Base-by-base conservation (phyloP, 2,888 invertebrate species). In the Cataglyphis rosenhaueri region DNA sequence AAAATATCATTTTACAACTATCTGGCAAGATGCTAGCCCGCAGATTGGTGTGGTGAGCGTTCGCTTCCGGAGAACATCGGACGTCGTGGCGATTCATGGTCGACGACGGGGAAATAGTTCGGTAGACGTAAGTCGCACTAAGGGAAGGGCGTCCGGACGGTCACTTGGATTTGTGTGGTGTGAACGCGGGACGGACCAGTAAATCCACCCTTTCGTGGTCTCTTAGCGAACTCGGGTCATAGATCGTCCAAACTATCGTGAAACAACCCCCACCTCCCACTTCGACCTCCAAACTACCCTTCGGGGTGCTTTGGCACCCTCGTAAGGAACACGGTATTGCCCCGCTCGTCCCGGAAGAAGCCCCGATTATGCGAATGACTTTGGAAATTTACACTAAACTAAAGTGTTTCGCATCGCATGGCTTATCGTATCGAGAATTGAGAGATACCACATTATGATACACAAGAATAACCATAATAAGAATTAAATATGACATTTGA, bases 141-240 rank as follows among this genome's bases (percentile, higher is more conserved):
- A 38, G 75, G 85, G 91, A 88, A 86, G 82, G 84, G 79, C 83
- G 57, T 73, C 68, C 85, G 91, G 92, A 87, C 93, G 94, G 94
- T 94, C 94, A 94, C 94, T 94, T 94, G 93, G 91, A 94, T 94
- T 94, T 94, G 94, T 94, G 94, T 94, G 93, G 94, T 94, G 94
- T 93, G 93, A 94, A 94, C 92, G 93, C 91, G 88, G 91, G 91
- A 91, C 92, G 92, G 92, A 93, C 94, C 92, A 93, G 94, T 94
- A 94, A 94, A 94, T 94, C 93, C 94, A 92, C 93, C 93, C 93
- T 92, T 93, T 93, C 93, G 92, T 91, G 92, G 93, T 93, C 94
- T 94, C 93, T 93, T 93, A 92, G 93, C 90, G 92, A 94, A 94
- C 94, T 94, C 92, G 85, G 92, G 92, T 92, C 94, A 92, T 94